phyloP scores from a whole-genome alignment of 2,797 vertebrate species.

The Mormyrops attenuatus region DNA sequence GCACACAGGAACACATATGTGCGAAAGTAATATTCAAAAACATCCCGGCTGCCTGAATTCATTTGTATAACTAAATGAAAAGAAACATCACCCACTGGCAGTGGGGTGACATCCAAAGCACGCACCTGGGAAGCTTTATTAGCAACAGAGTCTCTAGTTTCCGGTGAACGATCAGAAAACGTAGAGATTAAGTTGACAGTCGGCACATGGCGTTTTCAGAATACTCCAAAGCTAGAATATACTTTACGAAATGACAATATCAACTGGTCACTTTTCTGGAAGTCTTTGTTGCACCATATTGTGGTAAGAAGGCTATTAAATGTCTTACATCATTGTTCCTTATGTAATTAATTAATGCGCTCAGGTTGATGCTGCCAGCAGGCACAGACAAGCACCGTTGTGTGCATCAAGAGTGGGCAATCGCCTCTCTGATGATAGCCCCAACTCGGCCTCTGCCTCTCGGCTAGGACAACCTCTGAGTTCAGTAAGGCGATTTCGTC shows the following conservation, averaged over 20 bases:
- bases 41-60: background rate
- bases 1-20: background rate
- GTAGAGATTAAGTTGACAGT: background rate
- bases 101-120: background rate
- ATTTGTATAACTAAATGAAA: background rate
- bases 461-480: background rate
- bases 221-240: background rate
- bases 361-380: background rate
- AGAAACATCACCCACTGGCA: background rate
- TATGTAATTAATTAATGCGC: conserved; percentile 15
- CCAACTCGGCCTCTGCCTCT: background rate
- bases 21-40: background rate
- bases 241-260: background rate
- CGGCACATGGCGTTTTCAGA: background rate
- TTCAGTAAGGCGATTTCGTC: background rate
- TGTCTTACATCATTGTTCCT: background rate
- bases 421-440: background rate
- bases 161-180: background rate
- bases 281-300: background rate
- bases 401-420: background rate
- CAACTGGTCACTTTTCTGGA: background rate
- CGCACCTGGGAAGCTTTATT: background rate
- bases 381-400: background rate
- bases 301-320: background rate
- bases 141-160: background rate